Evolutionary conservation across 2,888 invertebrate species (phyloP).

Genomic region (Coenonympha arcania): DNA sequence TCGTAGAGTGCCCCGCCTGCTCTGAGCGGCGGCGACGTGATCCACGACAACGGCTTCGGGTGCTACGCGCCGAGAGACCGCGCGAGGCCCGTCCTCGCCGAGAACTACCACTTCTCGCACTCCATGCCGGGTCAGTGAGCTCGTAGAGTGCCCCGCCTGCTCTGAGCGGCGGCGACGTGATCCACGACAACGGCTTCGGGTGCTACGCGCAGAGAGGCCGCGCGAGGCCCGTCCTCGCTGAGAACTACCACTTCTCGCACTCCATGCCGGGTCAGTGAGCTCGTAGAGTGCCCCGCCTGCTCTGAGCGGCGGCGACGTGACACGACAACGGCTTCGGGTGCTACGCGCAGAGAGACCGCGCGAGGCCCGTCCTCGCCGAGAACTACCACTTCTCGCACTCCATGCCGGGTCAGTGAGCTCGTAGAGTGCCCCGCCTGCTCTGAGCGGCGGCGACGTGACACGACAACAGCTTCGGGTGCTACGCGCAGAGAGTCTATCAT

Average conservation of each 20-base stretch:
- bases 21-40: slow-evolving; percentile 60
- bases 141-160: too few relatives aligned
- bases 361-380: slow-evolving; percentile 49
- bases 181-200: slow-evolving; percentile 52
- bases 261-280: slow-evolving; percentile 52
- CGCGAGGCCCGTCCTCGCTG: slow-evolving; percentile 46
- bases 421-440: slow-evolving; percentile 41
- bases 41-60: slow-evolving; percentile 53
- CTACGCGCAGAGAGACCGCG: slow-evolving; percentile 50
- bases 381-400: slow-evolving; percentile 61
- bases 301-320: slow-evolving; percentile 60
- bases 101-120: slow-evolving; percentile 60
- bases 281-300: too few relatives aligned
- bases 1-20: slow-evolving; percentile 35
- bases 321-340: slow-evolving; percentile 56
- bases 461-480: slow-evolving; percentile 58
- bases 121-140: slow-evolving; percentile 67
- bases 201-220: slow-evolving; percentile 55
- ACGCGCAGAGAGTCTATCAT: slow-evolving; percentile 46
- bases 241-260: slow-evolving; percentile 60
- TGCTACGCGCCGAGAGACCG: slow-evolving; percentile 55
- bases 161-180: slow-evolving; percentile 60
- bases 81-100: slow-evolving; percentile 45
- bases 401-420: slow-evolving; percentile 48
- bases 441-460: slow-evolving; percentile 59